Evolutionary conservation across 2,797 vertebrate genomes (phyloP).

Genomic region (Pseudochromis fuscus): DNA sequence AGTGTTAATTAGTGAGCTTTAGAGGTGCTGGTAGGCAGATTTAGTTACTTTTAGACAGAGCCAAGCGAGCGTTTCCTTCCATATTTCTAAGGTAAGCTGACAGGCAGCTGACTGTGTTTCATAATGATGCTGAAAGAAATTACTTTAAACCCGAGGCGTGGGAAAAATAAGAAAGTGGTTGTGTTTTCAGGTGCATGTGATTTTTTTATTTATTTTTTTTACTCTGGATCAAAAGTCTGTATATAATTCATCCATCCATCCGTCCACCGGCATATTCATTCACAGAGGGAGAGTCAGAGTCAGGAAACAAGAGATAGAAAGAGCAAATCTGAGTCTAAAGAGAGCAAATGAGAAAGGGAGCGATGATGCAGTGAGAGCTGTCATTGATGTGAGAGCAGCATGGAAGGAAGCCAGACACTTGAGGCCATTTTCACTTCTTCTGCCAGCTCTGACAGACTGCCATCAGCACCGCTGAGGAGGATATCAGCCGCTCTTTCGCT

Average conservation of each 20-base stretch:
- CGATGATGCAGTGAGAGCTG: conserved; percentile 70
- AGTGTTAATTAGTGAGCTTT: background rate
- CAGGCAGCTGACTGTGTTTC: background rate
- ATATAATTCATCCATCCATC: conserved; percentile 17
- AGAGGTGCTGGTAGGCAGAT: background rate
- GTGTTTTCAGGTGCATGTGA: background rate
- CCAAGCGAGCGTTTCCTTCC: no score
- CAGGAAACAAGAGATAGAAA: conserved; percentile 47
- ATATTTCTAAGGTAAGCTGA: conserved; percentile 9
- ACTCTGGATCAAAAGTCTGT: background rate
- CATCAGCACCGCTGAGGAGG: conserved; percentile 73
- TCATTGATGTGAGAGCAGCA: conserved; percentile 78
- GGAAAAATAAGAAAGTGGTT: background rate
- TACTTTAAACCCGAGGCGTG: conserved; percentile 4
- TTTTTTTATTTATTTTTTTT: background rate
- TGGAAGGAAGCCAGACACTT: conserved; percentile 80
- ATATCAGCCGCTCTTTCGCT: conserved; percentile 69
- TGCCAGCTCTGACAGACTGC: conserved; percentile 82
- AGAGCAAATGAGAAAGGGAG: conserved; percentile 59
- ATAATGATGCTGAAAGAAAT: background rate
- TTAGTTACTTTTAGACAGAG: background rate
- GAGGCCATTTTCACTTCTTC: conserved; percentile 81
- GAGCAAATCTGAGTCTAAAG: conserved; percentile 57
- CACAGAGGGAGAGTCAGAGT: conserved; percentile 24
- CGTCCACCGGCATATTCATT: conserved; percentile 17